Evolutionary conservation across 2,113 vertebrate species (phyloP), one percentile per base, ranked within the genome.

Genomic region (Axis porcinus): DNA sequence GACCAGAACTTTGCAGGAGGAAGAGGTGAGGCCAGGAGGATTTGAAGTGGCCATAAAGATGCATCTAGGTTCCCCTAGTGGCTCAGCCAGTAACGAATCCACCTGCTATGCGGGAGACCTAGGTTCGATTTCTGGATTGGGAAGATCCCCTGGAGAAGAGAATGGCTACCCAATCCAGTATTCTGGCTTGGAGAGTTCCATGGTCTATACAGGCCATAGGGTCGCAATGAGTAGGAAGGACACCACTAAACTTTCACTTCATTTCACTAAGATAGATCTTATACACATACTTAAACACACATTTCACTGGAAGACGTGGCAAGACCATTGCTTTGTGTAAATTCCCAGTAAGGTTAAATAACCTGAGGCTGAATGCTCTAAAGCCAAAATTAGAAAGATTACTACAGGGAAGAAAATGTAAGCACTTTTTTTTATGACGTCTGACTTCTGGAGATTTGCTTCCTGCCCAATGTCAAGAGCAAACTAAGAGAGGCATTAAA

Each of bases 401-500:
- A 54, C 45, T 36, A 43, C 5, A 28, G 33, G 16, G 9, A 85
- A 81, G 74, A 86, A 81, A 16, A n/a, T 43, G 36, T 87, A 81
- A 95, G 54, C 57, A 84, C 43, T 90, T 86, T 58, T 52, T 17
- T 84, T 97, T 64, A 64, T 70, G 70, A 74, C 50, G 58, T 83
- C n/a, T 95, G 64, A 95, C 62, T 89, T 92, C 52, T 30, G 78
- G n/a, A 96, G 33, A 81, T 67, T 64, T 95, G 40, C 21, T 97
- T 93, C 36, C 64, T 43, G 28, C 21, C 79, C 58, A 67, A 6
- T 81, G 64, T 93, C 87, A 94, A 89, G 25, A 82, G 45, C 74
- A 67, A 83, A 62, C 15, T 79, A 81, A 58, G 27, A 84, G 6
- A 57, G 7, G 33, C 58, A 54, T 58, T 95, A 78, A 95, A 89